Evolutionary conservation across 2,113 vertebrate species (phyloP).

Genomic region (Osmerus mordax): DNA sequence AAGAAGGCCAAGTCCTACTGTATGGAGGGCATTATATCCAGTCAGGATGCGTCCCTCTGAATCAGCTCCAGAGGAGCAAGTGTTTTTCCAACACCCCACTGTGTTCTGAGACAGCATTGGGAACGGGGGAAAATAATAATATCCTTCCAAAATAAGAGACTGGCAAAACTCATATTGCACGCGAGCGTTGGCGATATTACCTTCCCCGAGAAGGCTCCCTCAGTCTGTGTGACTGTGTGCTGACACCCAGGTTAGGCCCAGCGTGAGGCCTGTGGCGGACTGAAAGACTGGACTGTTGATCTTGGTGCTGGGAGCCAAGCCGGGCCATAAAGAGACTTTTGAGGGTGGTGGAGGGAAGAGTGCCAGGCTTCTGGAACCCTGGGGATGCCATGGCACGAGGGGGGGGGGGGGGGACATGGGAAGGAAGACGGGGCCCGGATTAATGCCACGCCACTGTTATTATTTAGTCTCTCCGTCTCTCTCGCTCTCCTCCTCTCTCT

Average conservation of each 20-base stretch:
- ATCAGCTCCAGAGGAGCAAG: conserved; percentile 39
- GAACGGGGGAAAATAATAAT: conserved; percentile 54
- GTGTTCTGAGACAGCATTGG: conserved; percentile 35
- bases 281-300: conserved; percentile 62
- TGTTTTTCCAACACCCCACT: conserved; percentile 52
- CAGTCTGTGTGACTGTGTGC: conserved; percentile 37
- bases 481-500: background rate
- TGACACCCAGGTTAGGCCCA: conserved; percentile 33
- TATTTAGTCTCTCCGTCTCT: conserved; percentile 29
- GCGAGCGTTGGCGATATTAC: conserved; percentile 52
- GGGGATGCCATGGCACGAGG: conserved; percentile 40
- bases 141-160: conserved; percentile 53
- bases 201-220: conserved; percentile 36
- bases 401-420: conserved; percentile 17
- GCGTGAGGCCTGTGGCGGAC: conserved; percentile 1
- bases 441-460: conserved; percentile 33
- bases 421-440: conserved; percentile 8
- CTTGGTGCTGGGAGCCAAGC: conserved; percentile 60
- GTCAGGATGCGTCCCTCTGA: conserved; percentile 38
- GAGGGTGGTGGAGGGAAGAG: conserved; percentile 47
- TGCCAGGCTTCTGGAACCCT: conserved; percentile 49
- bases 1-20: background rate
- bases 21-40: conserved; percentile 31
- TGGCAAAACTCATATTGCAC: conserved; percentile 52
- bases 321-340: conserved; percentile 66